A percentile compares a stretch with the other conserved stretches of the same genome.
These are phyloP conservation scores for Galaxias olidus DNA, from an alignment of 2,797 vertebrate species.

Conservation along the genomic window DNA sequence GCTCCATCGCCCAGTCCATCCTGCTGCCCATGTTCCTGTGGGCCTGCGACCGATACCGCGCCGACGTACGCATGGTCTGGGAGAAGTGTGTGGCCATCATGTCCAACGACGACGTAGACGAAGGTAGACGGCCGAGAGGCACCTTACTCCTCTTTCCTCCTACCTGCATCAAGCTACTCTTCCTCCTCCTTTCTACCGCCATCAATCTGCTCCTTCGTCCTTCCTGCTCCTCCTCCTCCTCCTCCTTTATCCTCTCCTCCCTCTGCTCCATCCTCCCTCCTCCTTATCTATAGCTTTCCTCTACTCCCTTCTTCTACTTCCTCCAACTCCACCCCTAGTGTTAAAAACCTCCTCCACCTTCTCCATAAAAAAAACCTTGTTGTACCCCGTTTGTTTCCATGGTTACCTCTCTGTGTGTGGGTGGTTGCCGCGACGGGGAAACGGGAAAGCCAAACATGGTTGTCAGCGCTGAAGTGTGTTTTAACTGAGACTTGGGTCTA, in stretches of 20 bases:
- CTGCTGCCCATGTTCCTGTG: constrained; percentile 89
- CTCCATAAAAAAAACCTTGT: too few relatives aligned
- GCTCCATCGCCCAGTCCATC: constrained; percentile 90
- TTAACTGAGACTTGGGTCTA: too few relatives aligned
- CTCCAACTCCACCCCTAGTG: too few relatives aligned
- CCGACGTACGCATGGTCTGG: constrained; percentile 86
- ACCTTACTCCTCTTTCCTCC: constrained; percentile 21
- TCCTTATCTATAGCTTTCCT: too few relatives aligned
- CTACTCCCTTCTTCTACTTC: too few relatives aligned
- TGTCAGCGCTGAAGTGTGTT: too few relatives aligned
- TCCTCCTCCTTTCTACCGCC: constrained; percentile 33
- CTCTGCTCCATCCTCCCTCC: too few relatives aligned
- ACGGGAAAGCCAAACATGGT: too few relatives aligned
- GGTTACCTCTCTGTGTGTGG: too few relatives aligned
- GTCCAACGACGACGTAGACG: constrained; percentile 86
- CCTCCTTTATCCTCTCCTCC: not conserved
- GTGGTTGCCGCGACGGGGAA: too few relatives aligned
- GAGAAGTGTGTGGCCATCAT: constrained; percentile 90
- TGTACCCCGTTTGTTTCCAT: too few relatives aligned
- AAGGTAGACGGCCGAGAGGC: constrained; percentile 74
- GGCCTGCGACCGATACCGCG: constrained; percentile 91
- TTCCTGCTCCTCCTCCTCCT: not conserved
- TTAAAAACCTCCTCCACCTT: too few relatives aligned
- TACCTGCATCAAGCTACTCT: not conserved
- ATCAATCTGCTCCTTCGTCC: constrained; percentile 12